phyloP scores from a whole-genome alignment of 2,797 vertebrate species.

The Pseudochirops cupreus region DNA sequence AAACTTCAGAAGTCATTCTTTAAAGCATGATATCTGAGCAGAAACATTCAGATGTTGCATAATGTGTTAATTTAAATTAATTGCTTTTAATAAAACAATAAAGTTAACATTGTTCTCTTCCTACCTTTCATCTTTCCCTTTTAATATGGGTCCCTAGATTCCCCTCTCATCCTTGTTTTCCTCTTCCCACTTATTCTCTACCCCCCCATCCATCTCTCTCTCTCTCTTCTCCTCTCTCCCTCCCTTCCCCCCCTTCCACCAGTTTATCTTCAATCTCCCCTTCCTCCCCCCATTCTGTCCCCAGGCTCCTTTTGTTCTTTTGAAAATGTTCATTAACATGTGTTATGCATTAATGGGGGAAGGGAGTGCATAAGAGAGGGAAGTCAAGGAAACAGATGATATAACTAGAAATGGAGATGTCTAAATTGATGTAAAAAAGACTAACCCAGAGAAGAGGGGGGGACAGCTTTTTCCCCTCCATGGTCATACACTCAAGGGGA shows the following conservation, averaged over 20 bases:
- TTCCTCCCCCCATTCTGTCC: neutral
- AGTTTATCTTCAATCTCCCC: neutral
- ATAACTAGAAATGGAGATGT: neutral
- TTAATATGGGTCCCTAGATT: neutral
- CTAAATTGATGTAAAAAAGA: neutral
- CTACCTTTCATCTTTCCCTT: neutral
- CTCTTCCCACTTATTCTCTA: neutral
- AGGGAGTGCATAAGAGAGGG: neutral
- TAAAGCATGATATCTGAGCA: neutral
- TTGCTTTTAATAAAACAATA: neutral
- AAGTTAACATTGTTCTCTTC: neutral
- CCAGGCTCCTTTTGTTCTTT: conserved; percentile 16
- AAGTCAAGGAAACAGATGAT: neutral
- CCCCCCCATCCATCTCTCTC: neutral
- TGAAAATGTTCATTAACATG: conserved; percentile 30
- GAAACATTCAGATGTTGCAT: neutral
- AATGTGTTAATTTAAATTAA: neutral
- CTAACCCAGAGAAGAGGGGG: neutral
- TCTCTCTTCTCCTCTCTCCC: neutral
- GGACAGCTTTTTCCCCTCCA: neutral
- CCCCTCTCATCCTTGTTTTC: neutral
- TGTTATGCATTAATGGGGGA: conserved; percentile 1
- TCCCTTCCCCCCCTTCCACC: neutral
- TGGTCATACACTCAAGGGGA: neutral
- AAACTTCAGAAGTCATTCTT: neutral